A percentile compares a stretch with the other conserved stretches of the same genome.
Conservation (phyloP, 1,140 invertebrate species). For the Hycleus cichorii region DNA sequence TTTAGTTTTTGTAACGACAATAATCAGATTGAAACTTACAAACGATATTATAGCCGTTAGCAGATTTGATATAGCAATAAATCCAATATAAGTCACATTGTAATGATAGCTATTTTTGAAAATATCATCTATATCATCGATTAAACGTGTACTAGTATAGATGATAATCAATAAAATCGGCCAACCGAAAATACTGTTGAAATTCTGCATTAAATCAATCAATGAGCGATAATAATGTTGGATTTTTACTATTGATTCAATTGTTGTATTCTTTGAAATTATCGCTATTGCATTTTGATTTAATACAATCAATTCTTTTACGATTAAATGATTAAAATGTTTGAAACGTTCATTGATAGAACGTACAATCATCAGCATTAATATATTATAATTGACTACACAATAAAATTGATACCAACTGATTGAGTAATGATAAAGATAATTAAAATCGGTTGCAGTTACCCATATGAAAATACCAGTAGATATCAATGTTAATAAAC, state of each 20-base stretch:
- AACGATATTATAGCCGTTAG: background rate
- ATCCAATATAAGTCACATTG: background rate
- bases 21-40: background rate
- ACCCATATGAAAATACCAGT: no score
- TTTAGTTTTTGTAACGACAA: background rate
- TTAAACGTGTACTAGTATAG: background rate
- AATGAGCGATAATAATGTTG: background rate
- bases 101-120: slow-evolving; percentile 6
- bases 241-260: background rate
- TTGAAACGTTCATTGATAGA: background rate
- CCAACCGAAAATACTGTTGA: slow-evolving; percentile 2
- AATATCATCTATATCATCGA: slow-evolving; percentile 5
- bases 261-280: no score
- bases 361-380: background rate
- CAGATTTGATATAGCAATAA: background rate
- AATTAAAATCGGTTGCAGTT: no score
- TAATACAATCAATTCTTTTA: background rate
- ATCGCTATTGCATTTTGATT: background rate
- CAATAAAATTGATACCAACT: no score
- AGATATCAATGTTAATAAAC: no score
- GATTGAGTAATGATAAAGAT: no score
- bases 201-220: background rate
- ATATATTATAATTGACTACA: background rate
- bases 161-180: slow-evolving; percentile 1
- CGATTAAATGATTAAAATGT: background rate